A percentile compares a stretch with the other conserved stretches of the same genome.
Evolutionary conservation across 2,888 invertebrate species (phyloP).

Genomic region (Acanthosepion pharaonis): DNA sequence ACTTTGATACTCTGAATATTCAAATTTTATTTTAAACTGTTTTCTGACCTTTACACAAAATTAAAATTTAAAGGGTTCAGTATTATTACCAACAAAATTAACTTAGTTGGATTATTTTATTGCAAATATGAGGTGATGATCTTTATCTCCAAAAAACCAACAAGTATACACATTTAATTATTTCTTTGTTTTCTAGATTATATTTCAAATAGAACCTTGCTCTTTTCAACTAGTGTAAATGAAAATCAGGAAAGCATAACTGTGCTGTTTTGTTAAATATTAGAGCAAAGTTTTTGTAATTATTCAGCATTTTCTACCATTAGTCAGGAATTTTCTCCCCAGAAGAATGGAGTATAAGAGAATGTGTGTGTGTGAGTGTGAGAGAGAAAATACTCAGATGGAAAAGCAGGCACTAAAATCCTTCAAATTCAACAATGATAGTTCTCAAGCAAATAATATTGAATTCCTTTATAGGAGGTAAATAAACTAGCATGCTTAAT

Average conservation of each 20-base stretch:
- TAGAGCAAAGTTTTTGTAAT: constrained; percentile 14
- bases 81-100: not conserved
- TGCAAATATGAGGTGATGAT: too few species aligned
- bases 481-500: too few species aligned
- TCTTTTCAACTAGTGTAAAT: not conserved
- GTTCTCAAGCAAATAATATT: not conserved
- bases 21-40: not conserved
- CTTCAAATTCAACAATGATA: not conserved
- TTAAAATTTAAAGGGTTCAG: not conserved
- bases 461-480: not conserved
- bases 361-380: not conserved
- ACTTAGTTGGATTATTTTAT: not conserved
- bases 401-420: not conserved
- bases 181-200: not conserved
- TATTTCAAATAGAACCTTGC: not conserved
- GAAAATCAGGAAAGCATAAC: not conserved
- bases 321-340: not conserved
- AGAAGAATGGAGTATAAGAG: too few species aligned
- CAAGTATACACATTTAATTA: not conserved
- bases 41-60: not conserved
- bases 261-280: not conserved
- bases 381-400: not conserved
- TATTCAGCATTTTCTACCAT: not conserved
- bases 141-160: not conserved
- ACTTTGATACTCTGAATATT: not conserved